These are phyloP conservation scores for Subanguina moxae DNA, from an alignment of 1,140 invertebrate species.

Conservation along the genomic window DNA sequence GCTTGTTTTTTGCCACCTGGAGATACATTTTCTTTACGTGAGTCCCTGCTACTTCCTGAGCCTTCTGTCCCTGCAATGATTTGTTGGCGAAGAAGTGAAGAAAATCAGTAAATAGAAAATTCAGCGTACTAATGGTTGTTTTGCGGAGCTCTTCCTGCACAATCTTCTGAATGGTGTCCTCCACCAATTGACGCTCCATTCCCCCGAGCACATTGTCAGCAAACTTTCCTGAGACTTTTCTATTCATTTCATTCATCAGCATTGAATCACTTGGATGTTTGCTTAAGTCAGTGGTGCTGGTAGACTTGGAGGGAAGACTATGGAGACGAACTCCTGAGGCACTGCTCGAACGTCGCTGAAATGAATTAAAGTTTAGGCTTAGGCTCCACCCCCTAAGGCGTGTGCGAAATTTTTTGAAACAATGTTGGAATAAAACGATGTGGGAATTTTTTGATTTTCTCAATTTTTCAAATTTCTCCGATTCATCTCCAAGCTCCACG, in stretches of 20 bases:
- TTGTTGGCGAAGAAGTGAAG: no score
- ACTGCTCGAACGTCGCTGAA: conserved; percentile 45
- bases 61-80: no score
- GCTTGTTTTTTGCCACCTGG: no score
- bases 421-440: no score
- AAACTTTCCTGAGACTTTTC: neutral
- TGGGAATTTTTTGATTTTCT: no score
- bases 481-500: no score
- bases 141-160: conserved; percentile 19
- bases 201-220: neutral
- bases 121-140: neutral
- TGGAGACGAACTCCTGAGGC: conserved; percentile 19
- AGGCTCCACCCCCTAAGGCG: no score
- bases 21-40: no score
- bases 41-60: no score
- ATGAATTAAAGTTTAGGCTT: neutral
- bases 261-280: neutral
- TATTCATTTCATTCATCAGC: neutral
- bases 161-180: conserved; percentile 15
- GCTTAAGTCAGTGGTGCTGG: conserved; percentile 42
- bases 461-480: no score
- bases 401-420: no score
- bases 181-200: conserved; percentile 5
- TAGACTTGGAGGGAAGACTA: conserved; percentile 26
- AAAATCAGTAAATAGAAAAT: no score